Conservation (phyloP, 2,888 invertebrate genomes). For the Acanthosepion pharaonis region DNA sequence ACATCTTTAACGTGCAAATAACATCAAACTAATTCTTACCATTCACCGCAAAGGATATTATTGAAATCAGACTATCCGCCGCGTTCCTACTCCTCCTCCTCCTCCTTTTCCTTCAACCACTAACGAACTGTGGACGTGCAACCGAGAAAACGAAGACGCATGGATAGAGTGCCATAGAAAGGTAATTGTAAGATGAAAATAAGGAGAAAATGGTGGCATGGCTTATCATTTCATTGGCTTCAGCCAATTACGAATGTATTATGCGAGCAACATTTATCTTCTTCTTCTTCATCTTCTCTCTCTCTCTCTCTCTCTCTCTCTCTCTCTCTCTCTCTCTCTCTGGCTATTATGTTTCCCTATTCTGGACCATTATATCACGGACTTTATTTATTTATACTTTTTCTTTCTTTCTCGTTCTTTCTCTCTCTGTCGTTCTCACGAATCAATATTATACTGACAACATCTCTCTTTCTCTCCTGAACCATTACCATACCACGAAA, state of each 20-base stretch:
- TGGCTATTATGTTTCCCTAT: no score
- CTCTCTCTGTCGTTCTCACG: no score
- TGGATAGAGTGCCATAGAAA: not conserved
- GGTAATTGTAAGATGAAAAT: not conserved
- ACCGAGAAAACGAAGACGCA: not conserved
- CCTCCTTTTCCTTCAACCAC: not conserved
- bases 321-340: no score
- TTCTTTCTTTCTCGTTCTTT: no score
- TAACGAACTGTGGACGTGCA: not conserved
- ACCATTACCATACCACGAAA: no score
- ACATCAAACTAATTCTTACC: slow-evolving; percentile 6
- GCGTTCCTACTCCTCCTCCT: not conserved
- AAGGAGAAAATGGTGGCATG: not conserved
- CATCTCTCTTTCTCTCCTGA: no score
- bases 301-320: not conserved
- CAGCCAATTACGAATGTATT: not conserved
- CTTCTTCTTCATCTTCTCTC: not conserved
- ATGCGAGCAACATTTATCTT: not conserved
- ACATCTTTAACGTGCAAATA: not conserved
- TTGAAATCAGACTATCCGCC: not conserved
- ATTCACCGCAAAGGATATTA: not conserved
- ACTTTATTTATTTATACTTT: no score
- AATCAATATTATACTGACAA: no score
- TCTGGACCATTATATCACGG: no score
- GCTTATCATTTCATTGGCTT: not conserved